Conservation (phyloP, 2,113 vertebrate species). For the Petroica traversi region DNA sequence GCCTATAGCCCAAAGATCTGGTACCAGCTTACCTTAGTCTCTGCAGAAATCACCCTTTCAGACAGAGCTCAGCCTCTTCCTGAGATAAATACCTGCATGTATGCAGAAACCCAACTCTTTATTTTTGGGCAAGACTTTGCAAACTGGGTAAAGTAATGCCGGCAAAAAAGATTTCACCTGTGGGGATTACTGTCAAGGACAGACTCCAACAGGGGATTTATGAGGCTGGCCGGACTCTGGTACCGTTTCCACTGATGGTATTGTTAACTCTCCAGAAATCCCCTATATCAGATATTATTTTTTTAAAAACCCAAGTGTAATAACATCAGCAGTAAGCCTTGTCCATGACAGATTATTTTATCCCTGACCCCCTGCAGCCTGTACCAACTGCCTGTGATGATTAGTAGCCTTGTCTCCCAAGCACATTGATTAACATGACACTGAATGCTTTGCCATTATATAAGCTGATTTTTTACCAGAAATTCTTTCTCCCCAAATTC, state of each 20-base stretch:
- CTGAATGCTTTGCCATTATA: not conserved
- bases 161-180: not conserved
- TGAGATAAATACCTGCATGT: not conserved
- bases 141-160: not conserved
- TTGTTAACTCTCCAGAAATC: not conserved
- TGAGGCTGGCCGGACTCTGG: not conserved
- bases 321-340: not conserved
- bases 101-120: not conserved
- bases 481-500: not conserved
- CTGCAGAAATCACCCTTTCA: not conserved
- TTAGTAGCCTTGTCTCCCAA: not conserved
- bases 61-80: not conserved
- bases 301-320: not conserved
- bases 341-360: not conserved
- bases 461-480: not conserved
- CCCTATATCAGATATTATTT: not conserved
- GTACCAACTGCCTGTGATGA: accelerated
- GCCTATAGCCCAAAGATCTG: not conserved
- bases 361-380: not conserved
- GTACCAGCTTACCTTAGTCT: not conserved
- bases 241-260: not conserved
- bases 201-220: not conserved
- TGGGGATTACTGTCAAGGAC: not conserved
- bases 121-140: not conserved
- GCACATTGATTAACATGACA: not conserved